These are phyloP conservation scores for Lordiphosa fenestrarum DNA, from an alignment of 2,888 invertebrate genomes.

Conservation along the genomic window DNA sequence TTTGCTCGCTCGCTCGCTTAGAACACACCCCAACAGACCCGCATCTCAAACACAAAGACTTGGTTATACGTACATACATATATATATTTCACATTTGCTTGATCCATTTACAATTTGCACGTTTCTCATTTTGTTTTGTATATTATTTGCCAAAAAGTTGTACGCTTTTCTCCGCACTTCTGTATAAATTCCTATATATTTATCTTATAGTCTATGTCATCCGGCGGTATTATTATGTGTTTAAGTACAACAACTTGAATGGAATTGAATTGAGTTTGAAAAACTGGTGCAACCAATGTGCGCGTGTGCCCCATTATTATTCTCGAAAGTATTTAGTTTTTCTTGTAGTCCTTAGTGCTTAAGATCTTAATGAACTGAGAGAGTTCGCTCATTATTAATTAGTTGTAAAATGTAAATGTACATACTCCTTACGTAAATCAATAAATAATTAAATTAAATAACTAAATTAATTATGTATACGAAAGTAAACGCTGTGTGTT, in stretches of 20 bases:
- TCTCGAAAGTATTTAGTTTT: constrained; percentile 57
- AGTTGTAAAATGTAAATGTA: constrained; percentile 47
- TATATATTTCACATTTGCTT: constrained; percentile 35
- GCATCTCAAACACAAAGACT: constrained; percentile 76
- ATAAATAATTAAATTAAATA: constrained; percentile 38
- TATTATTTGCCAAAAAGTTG: constrained; percentile 31
- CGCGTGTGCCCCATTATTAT: constrained; percentile 18
- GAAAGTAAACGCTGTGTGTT: neutral
- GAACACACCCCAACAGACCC: constrained; percentile 35
- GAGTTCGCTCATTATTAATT: constrained; percentile 52
- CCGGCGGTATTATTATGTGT: constrained; percentile 63
- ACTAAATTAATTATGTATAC: constrained; percentile 21
- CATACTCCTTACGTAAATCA: constrained; percentile 44
- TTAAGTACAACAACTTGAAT: constrained; percentile 52
- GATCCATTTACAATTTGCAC: constrained; percentile 35
- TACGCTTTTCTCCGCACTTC: constrained; percentile 25
- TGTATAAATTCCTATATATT: constrained; percentile 20
- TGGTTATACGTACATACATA: constrained; percentile 44
- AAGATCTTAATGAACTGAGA: constrained; percentile 35
- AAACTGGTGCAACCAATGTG: constrained; percentile 29
- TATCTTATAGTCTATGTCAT: constrained; percentile 48
- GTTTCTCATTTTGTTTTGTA: constrained; percentile 4
- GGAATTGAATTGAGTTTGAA: constrained; percentile 53
- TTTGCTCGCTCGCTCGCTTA: constrained; percentile 53
- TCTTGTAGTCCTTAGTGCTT: constrained; percentile 47